A percentile compares a stretch with the other conserved stretches of the same genome.
Conservation (phyloP, 2,888 invertebrate species). For the Tachystola acroxantha region DNA sequence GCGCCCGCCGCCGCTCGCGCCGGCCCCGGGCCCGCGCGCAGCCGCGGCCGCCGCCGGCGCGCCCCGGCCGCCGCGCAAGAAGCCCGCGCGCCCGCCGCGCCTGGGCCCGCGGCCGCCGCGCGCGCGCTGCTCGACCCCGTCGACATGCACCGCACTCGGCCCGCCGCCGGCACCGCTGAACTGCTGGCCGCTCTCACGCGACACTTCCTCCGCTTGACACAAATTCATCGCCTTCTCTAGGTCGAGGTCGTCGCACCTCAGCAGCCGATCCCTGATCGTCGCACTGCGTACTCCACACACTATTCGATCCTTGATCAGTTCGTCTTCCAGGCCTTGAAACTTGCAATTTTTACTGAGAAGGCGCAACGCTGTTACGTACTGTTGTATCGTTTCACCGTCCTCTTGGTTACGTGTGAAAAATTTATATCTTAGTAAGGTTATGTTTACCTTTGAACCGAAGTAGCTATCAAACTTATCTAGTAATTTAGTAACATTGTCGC, state of each 20-base stretch:
- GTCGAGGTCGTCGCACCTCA: constrained; percentile 9
- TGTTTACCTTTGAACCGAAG: constrained; percentile 4
- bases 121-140: neutral
- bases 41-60: neutral
- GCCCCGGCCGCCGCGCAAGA: neutral
- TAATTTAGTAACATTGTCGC: neutral
- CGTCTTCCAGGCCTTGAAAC: neutral
- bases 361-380: constrained; percentile 5
- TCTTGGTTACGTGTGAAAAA: constrained; percentile 3
- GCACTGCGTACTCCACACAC: constrained; percentile 7
- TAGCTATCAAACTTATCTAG: constrained; percentile 2
- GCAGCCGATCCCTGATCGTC: constrained; percentile 7
- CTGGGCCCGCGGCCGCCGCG: neutral
- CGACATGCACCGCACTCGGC: neutral
- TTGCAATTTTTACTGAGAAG: constrained; percentile 1
- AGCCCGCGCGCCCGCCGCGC: neutral
- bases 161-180: neutral
- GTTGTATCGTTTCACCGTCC: constrained; percentile 5
- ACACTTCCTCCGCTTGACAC: constrained; percentile 8
- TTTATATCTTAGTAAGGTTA: constrained; percentile 1
- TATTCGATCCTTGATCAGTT: neutral
- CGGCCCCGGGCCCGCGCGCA: neutral
- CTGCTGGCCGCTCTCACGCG: neutral
- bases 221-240: constrained; percentile 8
- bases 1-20: neutral